phyloP scores from a whole-genome alignment of 2,888 invertebrate species.

The Colletes collaris region DNA sequence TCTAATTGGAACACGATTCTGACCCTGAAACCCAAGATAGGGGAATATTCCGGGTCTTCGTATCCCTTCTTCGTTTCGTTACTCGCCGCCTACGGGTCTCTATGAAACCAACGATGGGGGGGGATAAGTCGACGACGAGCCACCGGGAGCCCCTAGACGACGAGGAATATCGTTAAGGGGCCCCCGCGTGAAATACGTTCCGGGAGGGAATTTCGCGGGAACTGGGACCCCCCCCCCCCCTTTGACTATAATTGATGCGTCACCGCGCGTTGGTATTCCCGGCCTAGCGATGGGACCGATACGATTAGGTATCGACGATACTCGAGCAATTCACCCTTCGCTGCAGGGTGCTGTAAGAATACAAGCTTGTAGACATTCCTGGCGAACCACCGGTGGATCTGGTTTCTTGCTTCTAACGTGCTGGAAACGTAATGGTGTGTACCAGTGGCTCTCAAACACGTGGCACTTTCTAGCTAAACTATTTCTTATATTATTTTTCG shows the following conservation, averaged over 20 bases:
- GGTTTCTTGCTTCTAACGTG: too few species aligned
- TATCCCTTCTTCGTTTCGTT: constrained; percentile 24
- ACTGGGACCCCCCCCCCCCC: constrained; percentile 14
- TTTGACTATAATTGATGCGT: constrained; percentile 65
- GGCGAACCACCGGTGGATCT: too few species aligned
- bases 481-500: too few species aligned
- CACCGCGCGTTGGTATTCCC: constrained; percentile 31
- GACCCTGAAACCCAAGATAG: constrained; percentile 80
- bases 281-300: too few species aligned
- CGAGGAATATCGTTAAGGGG: constrained; percentile 66
- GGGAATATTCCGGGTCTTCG: constrained; percentile 70
- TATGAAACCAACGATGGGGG: constrained; percentile 26
- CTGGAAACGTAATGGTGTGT: too few species aligned
- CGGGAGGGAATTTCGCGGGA: neutral
- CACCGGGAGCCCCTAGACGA: constrained; percentile 14
- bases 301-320: too few species aligned
- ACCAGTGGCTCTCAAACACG: too few species aligned
- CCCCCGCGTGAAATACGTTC: constrained; percentile 42
- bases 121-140: constrained; percentile 40
- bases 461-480: too few species aligned
- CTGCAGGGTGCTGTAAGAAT: too few species aligned
- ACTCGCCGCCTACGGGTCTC: neutral
- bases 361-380: too few species aligned
- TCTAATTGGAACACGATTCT: constrained; percentile 82
- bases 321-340: too few species aligned